Conservation (phyloP, 2,797 vertebrate genomes). For the Diplodus puntazzo region DNA sequence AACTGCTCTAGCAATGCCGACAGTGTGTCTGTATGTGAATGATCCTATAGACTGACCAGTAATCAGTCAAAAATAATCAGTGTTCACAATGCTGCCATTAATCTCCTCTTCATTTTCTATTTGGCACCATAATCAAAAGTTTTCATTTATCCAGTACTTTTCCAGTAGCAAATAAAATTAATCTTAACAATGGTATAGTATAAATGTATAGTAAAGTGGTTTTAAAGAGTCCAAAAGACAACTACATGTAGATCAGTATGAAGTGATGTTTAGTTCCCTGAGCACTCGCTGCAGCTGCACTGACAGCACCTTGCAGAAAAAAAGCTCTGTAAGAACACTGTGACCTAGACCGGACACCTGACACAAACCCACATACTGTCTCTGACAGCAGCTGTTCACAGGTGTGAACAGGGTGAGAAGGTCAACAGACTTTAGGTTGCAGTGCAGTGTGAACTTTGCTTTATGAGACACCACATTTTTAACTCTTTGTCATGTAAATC, state of each 20-base stretch:
- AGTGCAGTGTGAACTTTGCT: not conserved
- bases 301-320: slow-evolving; percentile 1
- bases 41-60: too few relatives aligned
- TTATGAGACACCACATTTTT: not conserved
- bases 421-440: slow-evolving; percentile 12
- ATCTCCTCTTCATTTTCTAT: not conserved
- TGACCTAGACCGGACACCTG: slow-evolving; percentile 18
- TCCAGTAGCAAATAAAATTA: not conserved
- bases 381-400: not conserved
- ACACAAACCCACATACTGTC: not conserved
- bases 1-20: too few relatives aligned
- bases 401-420: slow-evolving; percentile 19
- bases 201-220: too few relatives aligned
- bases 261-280: slow-evolving; percentile 24
- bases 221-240: not conserved
- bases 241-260: not conserved
- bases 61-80: too few relatives aligned
- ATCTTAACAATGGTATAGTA: not conserved
- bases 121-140: not conserved
- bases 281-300: not conserved
- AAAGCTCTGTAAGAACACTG: slow-evolving; percentile 12
- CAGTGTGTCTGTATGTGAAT: too few relatives aligned
- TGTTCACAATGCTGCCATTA: too few relatives aligned
- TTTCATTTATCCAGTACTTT: not conserved
- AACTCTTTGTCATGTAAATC: not conserved